These are phyloP conservation scores for Ylistrum balloti DNA, from an alignment of 1,140 invertebrate genomes.

Conservation along the genomic window DNA sequence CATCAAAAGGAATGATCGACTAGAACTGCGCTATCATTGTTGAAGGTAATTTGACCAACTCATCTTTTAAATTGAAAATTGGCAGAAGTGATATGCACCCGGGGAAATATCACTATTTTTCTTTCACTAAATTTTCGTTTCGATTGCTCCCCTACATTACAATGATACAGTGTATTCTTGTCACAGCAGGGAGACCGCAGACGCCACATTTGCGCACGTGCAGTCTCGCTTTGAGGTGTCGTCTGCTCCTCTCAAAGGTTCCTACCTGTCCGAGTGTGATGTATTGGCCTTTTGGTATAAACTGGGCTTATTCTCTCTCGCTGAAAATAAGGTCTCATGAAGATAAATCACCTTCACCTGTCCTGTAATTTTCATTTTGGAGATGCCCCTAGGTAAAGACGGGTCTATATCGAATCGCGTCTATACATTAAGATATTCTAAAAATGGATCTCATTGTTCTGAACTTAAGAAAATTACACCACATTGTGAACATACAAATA, in stretches of 20 bases:
- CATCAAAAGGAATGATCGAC: neutral
- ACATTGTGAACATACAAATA: no score
- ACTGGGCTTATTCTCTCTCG: neutral
- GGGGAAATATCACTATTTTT: neutral
- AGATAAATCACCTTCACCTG: no score
- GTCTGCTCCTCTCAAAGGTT: neutral
- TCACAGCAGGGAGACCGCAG: slow-evolving; percentile 28
- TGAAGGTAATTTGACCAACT: slow-evolving; percentile 27
- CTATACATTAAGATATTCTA: no score
- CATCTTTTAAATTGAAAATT: slow-evolving; percentile 19
- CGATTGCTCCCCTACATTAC: neutral
- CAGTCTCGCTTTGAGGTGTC: slow-evolving; percentile 20
- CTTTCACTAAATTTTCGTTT: slow-evolving; percentile 1
- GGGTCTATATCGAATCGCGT: no score
- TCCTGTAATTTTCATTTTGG: no score
- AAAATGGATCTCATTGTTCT: no score
- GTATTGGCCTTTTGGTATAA: neutral
- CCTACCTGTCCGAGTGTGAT: neutral
- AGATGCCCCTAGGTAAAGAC: no score
- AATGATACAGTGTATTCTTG: neutral
- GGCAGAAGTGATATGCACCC: neutral
- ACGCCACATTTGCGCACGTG: slow-evolving; percentile 30
- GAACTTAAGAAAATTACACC: no score
- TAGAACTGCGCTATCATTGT: neutral
- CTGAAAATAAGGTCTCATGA: neutral